Conservation (phyloP, 2,888 invertebrate species). For the Drosophila kambysellisi region DNA sequence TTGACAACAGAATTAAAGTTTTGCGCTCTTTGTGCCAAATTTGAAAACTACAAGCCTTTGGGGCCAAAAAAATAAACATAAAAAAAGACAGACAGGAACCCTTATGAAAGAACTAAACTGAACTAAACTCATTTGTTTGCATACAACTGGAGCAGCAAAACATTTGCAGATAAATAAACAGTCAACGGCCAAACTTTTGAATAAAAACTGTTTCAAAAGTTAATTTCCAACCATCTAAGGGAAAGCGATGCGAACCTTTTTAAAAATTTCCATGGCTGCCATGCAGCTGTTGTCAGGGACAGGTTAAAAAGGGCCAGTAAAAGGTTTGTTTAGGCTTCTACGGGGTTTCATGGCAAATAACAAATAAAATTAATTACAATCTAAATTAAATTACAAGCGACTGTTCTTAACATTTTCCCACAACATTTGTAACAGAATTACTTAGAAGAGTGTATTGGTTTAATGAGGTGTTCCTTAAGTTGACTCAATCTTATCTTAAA, state of each 20-base stretch:
- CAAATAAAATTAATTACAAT: constrained; percentile 55
- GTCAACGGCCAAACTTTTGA: constrained; percentile 12
- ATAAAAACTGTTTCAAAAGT: constrained; percentile 25
- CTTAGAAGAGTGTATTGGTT: too few relatives aligned
- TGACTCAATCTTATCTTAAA: too few relatives aligned
- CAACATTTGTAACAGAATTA: background rate
- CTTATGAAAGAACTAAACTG: background rate
- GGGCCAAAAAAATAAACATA: background rate
- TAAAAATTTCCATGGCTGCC: background rate
- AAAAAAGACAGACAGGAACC: background rate
- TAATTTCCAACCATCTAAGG: constrained; percentile 4
- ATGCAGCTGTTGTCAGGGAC: constrained; percentile 26
- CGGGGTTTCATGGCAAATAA: constrained; percentile 21
- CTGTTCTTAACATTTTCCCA: constrained; percentile 35
- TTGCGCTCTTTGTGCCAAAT: background rate
- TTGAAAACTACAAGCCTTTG: background rate
- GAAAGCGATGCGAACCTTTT: constrained; percentile 1
- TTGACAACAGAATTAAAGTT: background rate
- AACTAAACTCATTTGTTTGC: constrained; percentile 23
- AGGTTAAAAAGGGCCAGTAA: constrained; percentile 20
- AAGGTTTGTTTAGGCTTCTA: constrained; percentile 26
- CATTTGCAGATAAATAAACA: constrained; percentile 18
- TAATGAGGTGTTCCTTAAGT: too few relatives aligned
- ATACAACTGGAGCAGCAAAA: background rate
- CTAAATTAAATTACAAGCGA: constrained; percentile 41